Evolutionary conservation across 1,140 invertebrate species (phyloP).

Genomic region (Plodia interpunctella): DNA sequence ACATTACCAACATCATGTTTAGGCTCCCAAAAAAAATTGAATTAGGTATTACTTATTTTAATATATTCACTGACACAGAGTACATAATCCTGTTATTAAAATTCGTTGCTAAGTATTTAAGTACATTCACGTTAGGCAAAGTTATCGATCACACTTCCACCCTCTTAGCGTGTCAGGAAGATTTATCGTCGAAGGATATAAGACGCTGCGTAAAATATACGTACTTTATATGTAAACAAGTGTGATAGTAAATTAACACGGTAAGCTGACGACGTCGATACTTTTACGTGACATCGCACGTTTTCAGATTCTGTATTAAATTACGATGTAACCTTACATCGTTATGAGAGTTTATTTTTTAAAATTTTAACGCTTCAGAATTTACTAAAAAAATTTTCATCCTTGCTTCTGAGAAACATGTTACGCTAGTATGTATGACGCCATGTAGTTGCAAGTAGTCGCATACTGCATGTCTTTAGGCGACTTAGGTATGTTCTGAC

Average conservation of each 20-base stretch:
- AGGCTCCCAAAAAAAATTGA: no score
- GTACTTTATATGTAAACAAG: background rate
- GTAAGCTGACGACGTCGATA: background rate
- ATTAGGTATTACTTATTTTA: no score
- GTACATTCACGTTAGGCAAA: constrained; percentile 7
- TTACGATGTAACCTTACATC: no score
- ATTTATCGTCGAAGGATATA: constrained; percentile 10
- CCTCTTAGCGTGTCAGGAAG: constrained; percentile 13
- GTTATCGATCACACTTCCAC: constrained; percentile 13
- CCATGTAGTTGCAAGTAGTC: no score
- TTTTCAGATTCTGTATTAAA: background rate
- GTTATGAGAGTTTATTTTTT: no score
- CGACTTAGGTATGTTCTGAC: no score
- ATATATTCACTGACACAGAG: background rate
- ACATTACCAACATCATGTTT: no score
- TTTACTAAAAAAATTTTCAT: no score
- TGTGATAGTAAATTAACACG: constrained; percentile 1
- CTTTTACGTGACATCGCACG: background rate
- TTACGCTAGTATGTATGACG: no score
- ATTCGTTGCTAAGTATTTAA: constrained; percentile 11
- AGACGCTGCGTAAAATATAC: background rate
- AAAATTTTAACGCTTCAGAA: no score
- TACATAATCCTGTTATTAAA: constrained; percentile 7
- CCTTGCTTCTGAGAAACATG: no score
- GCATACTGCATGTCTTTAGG: no score